A percentile compares a stretch with the other conserved stretches of the same genome.
phyloP scores from a whole-genome alignment of 2,888 invertebrate species.

The Ephialtes manifestator region DNA sequence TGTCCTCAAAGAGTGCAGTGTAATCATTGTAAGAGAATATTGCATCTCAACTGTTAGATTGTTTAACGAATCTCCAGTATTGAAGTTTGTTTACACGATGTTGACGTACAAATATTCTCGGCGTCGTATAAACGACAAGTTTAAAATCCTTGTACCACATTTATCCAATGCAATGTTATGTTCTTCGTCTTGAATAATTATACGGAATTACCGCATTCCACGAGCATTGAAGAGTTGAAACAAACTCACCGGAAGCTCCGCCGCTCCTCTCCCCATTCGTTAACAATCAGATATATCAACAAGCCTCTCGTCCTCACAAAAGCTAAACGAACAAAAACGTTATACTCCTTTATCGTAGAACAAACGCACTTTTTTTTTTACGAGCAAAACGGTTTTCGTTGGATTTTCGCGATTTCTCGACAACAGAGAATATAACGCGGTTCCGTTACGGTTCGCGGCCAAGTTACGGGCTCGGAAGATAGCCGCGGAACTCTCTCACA shows the following conservation, averaged over 20 bases:
- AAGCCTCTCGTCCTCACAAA: slow-evolving; percentile 1
- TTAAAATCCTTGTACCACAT: background rate
- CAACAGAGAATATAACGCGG: slow-evolving; percentile 30
- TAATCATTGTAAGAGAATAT: no score
- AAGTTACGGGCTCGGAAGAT: slow-evolving; percentile 47
- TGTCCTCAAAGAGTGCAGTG: no score
- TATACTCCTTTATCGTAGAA: slow-evolving; percentile 30
- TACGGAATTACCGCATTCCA: background rate
- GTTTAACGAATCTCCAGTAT: background rate
- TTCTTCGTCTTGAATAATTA: background rate
- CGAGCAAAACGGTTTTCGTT: slow-evolving; percentile 31
- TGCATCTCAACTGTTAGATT: background rate
- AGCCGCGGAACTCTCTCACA: slow-evolving; percentile 47
- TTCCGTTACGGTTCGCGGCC: slow-evolving; percentile 62
- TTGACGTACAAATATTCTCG: background rate
- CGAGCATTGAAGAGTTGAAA: slow-evolving; percentile 5
- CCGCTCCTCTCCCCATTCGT: background rate
- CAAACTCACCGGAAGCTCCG: slow-evolving; percentile 44
- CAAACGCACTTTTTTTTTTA: slow-evolving; percentile 52
- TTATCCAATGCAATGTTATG: background rate
- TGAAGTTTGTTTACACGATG: background rate
- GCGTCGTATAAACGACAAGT: background rate
- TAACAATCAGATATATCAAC: background rate
- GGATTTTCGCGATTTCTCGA: slow-evolving; percentile 48
- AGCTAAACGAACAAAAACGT: background rate